phyloP scores from a whole-genome alignment of 2,797 vertebrate species.

The Corythornis leucogaster region DNA sequence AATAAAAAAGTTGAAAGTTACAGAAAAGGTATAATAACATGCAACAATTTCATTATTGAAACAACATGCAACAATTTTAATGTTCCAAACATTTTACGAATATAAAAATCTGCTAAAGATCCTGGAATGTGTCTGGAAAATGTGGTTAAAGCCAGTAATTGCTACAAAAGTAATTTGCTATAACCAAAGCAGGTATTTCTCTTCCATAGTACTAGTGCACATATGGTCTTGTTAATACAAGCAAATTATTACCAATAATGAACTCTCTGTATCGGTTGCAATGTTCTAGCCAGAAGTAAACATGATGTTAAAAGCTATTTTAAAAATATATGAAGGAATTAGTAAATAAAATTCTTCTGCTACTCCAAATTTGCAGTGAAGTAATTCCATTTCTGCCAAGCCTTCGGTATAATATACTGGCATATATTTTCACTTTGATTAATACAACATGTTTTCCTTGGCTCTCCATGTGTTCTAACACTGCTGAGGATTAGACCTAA shows the following conservation, averaged over 20 bases:
- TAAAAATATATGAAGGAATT: neutral
- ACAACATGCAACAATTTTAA: neutral
- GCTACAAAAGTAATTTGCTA: constrained; percentile 30
- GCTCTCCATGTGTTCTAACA: neutral
- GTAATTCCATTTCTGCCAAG: neutral
- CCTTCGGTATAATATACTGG: neutral
- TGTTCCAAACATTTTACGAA: neutral
- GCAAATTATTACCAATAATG: neutral
- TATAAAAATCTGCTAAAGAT: constrained; percentile 11
- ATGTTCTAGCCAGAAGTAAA: constrained; percentile 5
- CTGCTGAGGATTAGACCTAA: neutral
- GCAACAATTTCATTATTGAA: neutral
- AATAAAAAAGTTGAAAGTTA: neutral
- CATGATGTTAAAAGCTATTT: neutral
- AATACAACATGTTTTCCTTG: neutral
- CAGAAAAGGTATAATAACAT: neutral
- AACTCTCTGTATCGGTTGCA: neutral
- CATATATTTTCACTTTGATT: neutral
- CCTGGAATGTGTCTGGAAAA: constrained; percentile 31
- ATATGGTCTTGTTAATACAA: neutral
- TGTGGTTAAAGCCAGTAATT: neutral
- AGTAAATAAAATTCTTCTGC: constrained; percentile 10
- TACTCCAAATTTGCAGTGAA: neutral
- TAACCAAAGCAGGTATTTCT: constrained; percentile 18
- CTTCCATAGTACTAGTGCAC: neutral